Base-by-base conservation (phyloP, 2,888 invertebrate genomes). In the Notocelia uddmanniana region DNA sequence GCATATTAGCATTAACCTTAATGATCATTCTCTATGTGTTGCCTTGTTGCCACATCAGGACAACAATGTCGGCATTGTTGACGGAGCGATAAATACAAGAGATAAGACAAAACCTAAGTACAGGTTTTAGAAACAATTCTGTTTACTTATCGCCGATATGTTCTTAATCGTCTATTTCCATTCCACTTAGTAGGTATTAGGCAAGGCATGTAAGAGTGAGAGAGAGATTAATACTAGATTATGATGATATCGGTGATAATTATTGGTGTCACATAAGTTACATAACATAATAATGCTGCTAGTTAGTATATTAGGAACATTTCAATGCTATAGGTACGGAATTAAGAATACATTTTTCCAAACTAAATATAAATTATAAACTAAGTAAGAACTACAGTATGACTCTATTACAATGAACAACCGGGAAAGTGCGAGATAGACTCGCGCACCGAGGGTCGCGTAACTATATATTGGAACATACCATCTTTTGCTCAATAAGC, bases 241-340 rank as follows among this genome's bases (percentile, higher is more conserved):
- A 45, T 45, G 41, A 45, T 45, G 15, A 45, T n/a, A 45, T 45
- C 41, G n/a, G 41, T 45, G 41, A n/a, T 45, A 45, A n/a, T 15
- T 13, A 0, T n/a, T 31, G 31, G 41, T 45, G 6, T 45, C n/a
- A 45, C 31, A 31, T 31, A 31, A 2, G 8, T 31, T 31, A 5
- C 31, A 31, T 31, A 21, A 21, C 60, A n/a, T 41, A 15, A 6
- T 45, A 60, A 5, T 23, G 41, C 52, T 50, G 13, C n/a, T 26
- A 34, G 19, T 41, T 31, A n/a, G n/a, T n/a, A n/a, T n/a, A 50
- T 26, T 59, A 70, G 70, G 70, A 70, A 70, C 70, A 66, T 70
- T 50, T 70, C n/a, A 26, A 41, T 37, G 48, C n/a, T n/a, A n/a
- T n/a, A n/a, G n/a, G 18, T 59, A 64, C 18, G 23, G 18, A 66